Evolutionary conservation across 2,797 vertebrate species (phyloP).

Genomic region (Sitta carolinensis): DNA sequence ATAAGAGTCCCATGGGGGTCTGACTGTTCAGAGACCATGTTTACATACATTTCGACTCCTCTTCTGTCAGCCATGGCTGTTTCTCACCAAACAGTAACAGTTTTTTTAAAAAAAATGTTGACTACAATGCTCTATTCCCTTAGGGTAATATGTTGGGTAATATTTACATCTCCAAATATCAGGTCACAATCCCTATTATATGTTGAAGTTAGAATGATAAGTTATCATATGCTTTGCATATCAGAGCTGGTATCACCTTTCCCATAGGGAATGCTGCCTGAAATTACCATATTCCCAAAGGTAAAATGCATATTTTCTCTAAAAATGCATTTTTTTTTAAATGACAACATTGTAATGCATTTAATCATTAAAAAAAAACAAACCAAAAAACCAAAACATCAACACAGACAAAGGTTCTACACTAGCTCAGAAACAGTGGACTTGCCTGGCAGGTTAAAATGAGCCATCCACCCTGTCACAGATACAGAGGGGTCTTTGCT

Average conservation of each 20-base stretch:
- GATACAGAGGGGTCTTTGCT: slow-evolving; percentile 65
- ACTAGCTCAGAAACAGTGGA: slow-evolving; percentile 73
- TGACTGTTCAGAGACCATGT: slow-evolving; percentile 67
- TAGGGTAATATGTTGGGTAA: slow-evolving; percentile 80
- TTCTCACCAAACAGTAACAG: slow-evolving; percentile 74
- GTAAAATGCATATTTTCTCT: slow-evolving; percentile 82
- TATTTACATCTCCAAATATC: slow-evolving; percentile 86
- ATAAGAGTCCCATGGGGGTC: slow-evolving; percentile 72
- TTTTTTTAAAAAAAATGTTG: slow-evolving; percentile 60
- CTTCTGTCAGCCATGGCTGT: slow-evolving; percentile 72
- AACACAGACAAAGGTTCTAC: slow-evolving; percentile 74
- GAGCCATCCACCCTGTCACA: slow-evolving; percentile 61
- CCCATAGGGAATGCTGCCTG: slow-evolving; percentile 85
- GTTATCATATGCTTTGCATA: slow-evolving; percentile 86
- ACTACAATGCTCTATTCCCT: slow-evolving; percentile 81
- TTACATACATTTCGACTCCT: slow-evolving; percentile 65
- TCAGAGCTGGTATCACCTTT: slow-evolving; percentile 85
- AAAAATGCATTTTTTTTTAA: slow-evolving; percentile 78
- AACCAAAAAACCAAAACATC: slow-evolving; percentile 21
- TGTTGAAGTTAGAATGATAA: slow-evolving; percentile 84
- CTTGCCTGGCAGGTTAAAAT: slow-evolving; percentile 66
- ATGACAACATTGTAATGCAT: slow-evolving; percentile 78
- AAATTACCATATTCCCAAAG: slow-evolving; percentile 84
- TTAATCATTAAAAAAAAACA: slow-evolving; percentile 55
- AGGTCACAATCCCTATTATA: slow-evolving; percentile 84